Evolutionary conservation across 2,888 invertebrate genomes (phyloP).

Genomic region (Ophraella communa): DNA sequence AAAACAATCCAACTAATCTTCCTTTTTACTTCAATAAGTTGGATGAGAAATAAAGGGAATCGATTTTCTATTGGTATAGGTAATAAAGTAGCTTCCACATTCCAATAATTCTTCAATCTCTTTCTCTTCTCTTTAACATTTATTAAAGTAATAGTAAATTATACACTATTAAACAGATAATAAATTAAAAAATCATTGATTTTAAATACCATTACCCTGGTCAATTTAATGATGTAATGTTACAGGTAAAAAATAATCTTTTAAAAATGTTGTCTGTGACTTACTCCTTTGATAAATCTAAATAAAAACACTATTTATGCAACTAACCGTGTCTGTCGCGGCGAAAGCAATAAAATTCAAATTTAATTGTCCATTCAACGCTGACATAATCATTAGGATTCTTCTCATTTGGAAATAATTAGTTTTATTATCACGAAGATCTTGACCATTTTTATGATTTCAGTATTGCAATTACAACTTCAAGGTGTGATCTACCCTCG

Average conservation of each 20-base stretch:
- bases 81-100: too few species aligned
- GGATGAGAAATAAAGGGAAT: too few species aligned
- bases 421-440: slow-evolving; percentile 14
- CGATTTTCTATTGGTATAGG: too few species aligned
- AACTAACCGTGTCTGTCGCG: not conserved
- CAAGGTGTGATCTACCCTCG: not conserved
- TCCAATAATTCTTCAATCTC: too few species aligned
- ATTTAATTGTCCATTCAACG: slow-evolving; percentile 12
- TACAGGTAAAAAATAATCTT: not conserved
- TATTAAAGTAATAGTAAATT: too few species aligned
- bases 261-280: not conserved
- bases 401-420: slow-evolving; percentile 20
- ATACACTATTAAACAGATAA: too few species aligned
- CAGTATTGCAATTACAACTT: not conserved
- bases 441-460: slow-evolving; percentile 9
- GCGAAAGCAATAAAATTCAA: slow-evolving; percentile 21
- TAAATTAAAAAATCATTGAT: too few species aligned
- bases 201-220: too few species aligned
- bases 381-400: slow-evolving; percentile 14
- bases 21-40: too few species aligned
- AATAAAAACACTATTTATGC: slow-evolving; percentile 5
- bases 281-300: not conserved
- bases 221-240: not conserved
- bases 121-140: too few species aligned
- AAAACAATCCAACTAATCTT: too few species aligned